Evolutionary conservation across 2,113 vertebrate genomes (phyloP), one percentile per base, ranked within the genome.

Genomic region (Caracal caracal): DNA sequence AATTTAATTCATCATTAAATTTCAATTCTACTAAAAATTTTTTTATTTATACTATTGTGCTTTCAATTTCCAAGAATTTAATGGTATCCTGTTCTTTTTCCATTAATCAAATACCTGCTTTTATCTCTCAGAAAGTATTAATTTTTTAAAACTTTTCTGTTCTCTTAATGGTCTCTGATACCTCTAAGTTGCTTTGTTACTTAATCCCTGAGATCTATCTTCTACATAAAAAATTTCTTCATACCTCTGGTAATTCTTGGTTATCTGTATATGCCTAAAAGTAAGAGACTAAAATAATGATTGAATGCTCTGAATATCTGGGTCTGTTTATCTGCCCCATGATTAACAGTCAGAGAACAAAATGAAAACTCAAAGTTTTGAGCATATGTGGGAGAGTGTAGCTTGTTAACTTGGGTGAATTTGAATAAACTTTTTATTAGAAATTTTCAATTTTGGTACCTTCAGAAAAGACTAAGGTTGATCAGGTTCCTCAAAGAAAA

Each of bases 1-100:
- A 96, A 80, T 79, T 91, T 76, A 76, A 76, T 66, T 43, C 33
- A 84, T n/a, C 8, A 78, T 73, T 66, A 95, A 86, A 96, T 90
- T 94, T 87, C 47, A 93, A 20, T 80, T 73, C 43, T 86, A n/a
- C 28, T 68, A 81, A 1, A 43, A 59, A 49, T 56, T 80, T 88
- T 88, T 56, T 82, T 1, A 63, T 33, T 76, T 49, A 66, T 63
- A 40, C 56, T 85, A 91, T 33, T 43, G 6, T 85, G 33, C 47
- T 86, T 90, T 96, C 35, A 73, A 47, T 91, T 75, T 75, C 37
- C 86, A 66, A 65, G 43, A 78, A 90, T 79, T 93, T 43, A 93
- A n/a, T 15, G 35, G 28, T 70, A 79, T 53, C 53, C 11, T 63
- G 0, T 73, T 79, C 43, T 93, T 85, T 68, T 79, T 2, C 26